phyloP scores from a whole-genome alignment of 2,797 vertebrate genomes.

The Melanotaenia trifasciata region DNA sequence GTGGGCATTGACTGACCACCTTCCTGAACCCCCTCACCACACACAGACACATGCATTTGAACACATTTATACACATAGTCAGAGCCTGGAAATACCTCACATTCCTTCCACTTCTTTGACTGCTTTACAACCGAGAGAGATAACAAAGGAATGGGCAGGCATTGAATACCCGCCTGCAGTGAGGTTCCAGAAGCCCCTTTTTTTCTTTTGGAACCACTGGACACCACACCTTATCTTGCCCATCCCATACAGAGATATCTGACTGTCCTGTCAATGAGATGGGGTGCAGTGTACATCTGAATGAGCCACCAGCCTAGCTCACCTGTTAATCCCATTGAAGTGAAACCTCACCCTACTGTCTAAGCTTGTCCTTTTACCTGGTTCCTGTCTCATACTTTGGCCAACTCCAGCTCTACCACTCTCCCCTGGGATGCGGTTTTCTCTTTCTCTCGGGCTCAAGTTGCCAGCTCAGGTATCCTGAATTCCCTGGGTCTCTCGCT shows the following conservation, averaged over 20 bases:
- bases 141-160: constrained; percentile 78
- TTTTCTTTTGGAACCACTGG: constrained; percentile 43
- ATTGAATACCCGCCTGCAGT: constrained; percentile 58
- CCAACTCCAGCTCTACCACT: constrained; percentile 53
- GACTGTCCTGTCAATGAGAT: constrained; percentile 67
- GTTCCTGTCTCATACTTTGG: constrained; percentile 46
- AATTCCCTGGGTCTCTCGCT: constrained; percentile 70
- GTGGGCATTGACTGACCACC: constrained; percentile 72
- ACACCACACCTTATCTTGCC: constrained; percentile 51
- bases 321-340: constrained; percentile 73
- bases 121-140: constrained; percentile 77
- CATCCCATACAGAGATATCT: constrained; percentile 49
- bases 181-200: constrained; percentile 44
- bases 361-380: constrained; percentile 47
- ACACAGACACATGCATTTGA: constrained; percentile 24
- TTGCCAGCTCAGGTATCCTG: constrained; percentile 76
- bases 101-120: constrained; percentile 81
- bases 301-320: constrained; percentile 54
- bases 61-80: constrained; percentile 45
- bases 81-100: constrained; percentile 80
- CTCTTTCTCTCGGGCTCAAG: constrained; percentile 76
- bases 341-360: constrained; percentile 74
- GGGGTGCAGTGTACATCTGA: constrained; percentile 51
- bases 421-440: constrained; percentile 80
- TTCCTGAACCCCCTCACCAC: constrained; percentile 34